A percentile compares a stretch with the other conserved stretches of the same genome.
These are phyloP conservation scores for Macrobrachium rosenbergii DNA, from an alignment of 1,140 invertebrate genomes.

Conservation along the genomic window DNA sequence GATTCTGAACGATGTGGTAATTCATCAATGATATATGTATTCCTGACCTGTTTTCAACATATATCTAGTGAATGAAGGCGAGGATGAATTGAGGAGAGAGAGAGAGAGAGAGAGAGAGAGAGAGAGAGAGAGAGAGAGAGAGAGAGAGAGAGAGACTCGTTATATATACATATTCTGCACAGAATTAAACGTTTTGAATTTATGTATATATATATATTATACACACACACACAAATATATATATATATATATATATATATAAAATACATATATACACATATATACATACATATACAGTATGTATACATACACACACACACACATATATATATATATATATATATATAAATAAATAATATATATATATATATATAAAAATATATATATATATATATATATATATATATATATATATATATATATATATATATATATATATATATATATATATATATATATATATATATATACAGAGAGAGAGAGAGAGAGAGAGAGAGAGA, in stretches of 20 bases:
- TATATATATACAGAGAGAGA: background rate
- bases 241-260: background rate
- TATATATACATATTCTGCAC: too few species aligned
- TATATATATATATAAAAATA: background rate
- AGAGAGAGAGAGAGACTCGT: background rate
- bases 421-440: conserved; percentile 22
- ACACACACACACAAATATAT: background rate
- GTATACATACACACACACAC: too few species aligned
- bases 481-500: background rate
- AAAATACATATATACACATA: background rate
- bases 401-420: too few species aligned
- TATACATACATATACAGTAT: too few species aligned
- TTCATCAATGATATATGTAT: too few species aligned
- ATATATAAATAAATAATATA: background rate
- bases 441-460: conserved; percentile 23
- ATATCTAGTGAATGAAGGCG: too few species aligned
- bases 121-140: background rate
- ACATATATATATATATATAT: conserved; percentile 21
- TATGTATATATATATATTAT: background rate
- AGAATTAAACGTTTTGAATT: too few species aligned
- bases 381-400: conserved; percentile 21
- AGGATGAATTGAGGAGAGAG: too few species aligned
- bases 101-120: too few species aligned
- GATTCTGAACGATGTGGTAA: too few species aligned
- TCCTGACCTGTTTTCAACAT: too few species aligned